Base-by-base conservation (phyloP, 2,888 invertebrate species). In the Periphyllus acericola region DNA sequence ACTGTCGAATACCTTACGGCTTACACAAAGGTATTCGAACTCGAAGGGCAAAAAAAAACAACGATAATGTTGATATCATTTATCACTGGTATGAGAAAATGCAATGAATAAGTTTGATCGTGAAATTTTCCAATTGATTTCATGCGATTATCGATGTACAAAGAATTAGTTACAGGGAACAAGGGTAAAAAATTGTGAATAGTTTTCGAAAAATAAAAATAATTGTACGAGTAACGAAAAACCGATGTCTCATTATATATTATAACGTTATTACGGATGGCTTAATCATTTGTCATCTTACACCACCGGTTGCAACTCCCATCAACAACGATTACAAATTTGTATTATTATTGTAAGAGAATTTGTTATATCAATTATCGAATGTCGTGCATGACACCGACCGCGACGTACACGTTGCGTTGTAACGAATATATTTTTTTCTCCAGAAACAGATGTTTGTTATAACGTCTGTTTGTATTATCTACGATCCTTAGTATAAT, bases 211-310 rank as follows among this genome's bases (percentile, higher is more conserved):
- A 79, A 84, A 82, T 52, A 52, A 82, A 11, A n/a, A 85, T 78
- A 78, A 85, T 68, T 46, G 21, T 52, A 17, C 60, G 85, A 52
- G 84, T 85, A 76, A 78, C 84, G 83, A 83, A 74, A 83, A 74
- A 21, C 36, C 29, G 78, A 85, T 71, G 79, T 85, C 76, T 78
- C 52, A 71, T 83, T 55, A 72, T 34, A 72, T 29, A 60, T 68
- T 71, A 46, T 29, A 46, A 40, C 40, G 40, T 21, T 81, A 81
- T 71, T 68, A 71, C 78, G 78, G 78, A 85, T 79, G 78, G 78
- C 79, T 85, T 85, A 85, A 85, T 85, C 78, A 85, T 85, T 85
- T 85, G 78, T 85, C 85, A 78, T 85, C 66, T 68, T 84, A 76
- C 40, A 55, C 72, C 74, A 83, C 83, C 83, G 74, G 83, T 72